These are phyloP conservation scores for Latrodectus hesperus DNA, from an alignment of 2,888 invertebrate genomes.

Conservation along the genomic window DNA sequence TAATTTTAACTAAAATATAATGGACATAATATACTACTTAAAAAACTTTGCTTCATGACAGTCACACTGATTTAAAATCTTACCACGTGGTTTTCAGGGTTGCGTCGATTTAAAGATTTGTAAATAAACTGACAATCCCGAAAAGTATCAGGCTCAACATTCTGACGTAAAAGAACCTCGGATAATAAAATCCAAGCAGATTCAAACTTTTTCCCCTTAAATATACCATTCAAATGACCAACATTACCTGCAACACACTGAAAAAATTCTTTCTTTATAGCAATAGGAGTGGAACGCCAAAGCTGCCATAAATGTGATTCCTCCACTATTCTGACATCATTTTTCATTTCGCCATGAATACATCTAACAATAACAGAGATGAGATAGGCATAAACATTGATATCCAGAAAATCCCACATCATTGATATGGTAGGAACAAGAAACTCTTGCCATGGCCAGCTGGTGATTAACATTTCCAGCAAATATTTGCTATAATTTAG, in stretches of 20 bases:
- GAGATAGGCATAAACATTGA: constrained; percentile 2
- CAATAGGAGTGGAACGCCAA: neutral
- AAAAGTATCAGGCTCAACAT: constrained; percentile 1
- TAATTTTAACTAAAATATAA: too few species aligned
- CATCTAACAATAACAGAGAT: neutral
- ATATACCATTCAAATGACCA: neutral
- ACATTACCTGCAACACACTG: neutral
- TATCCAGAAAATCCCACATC: neutral
- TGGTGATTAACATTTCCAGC: neutral
- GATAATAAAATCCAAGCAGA: neutral
- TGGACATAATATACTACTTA: too few species aligned
- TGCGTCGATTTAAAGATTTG: neutral
- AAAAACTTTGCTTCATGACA: too few species aligned
- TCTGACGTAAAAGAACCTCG: neutral
- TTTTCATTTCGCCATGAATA: neutral
- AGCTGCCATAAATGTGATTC: neutral
- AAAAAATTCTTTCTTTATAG: neutral
- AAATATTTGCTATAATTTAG: neutral
- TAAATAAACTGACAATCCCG: constrained; percentile 1
- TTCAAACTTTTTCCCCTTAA: neutral
- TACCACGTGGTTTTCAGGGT: neutral
- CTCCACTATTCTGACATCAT: neutral
- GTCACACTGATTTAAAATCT: neutral
- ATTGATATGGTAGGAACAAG: neutral
- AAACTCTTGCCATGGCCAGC: neutral